Base-by-base conservation (phyloP, 1,140 invertebrate genomes). In the Bombus balteatus region DNA sequence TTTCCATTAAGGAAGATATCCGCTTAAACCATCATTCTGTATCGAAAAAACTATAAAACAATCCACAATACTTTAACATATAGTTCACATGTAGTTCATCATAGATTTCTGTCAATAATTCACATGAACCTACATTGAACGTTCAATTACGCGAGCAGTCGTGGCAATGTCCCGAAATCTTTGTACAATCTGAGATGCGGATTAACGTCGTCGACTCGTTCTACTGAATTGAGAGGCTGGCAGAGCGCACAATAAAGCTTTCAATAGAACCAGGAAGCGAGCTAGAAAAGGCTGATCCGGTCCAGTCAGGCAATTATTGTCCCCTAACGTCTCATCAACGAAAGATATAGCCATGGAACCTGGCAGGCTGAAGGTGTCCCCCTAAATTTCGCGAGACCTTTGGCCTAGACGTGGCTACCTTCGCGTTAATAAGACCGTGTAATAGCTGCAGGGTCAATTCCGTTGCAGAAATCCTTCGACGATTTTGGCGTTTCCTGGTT, bases 261-360 rank as follows among this genome's bases (percentile, higher is more conserved):
- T 82, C 78, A 85, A 88, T 88, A 75, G 81, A 73, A 77, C 74
- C 47, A 62, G 57, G 75, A 53, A 79, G 77, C 71, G 71, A 66
- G 47, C 68, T 22, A 34, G 53, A 57, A 81, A 87, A 76, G 43
- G 71, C 37, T 62, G 68, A 37, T 25, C 57, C 83, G 62, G 53
- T n/a, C 62, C 85, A 76, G 68, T 72, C 28, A 73, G 68, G 80
- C 83, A 91, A 92, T 92, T 92, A 93, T 93, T 93, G 87, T 92
- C 92, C 91, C 88, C 92, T 57, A 25, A 91, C 89, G 92, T 88
- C 83, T 90, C 88, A 92, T 92, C 91, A 87, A 25, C 59, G 83
- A 89, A 87, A 92, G 83, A 92, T 91, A 91, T 88, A 83, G 85
- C 41, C 62, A 41, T 62, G 80, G 76, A 85, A 86, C 73, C 76